phyloP scores from a whole-genome alignment of 2,797 vertebrate genomes.

The Phrynocephalus vlangalii region DNA sequence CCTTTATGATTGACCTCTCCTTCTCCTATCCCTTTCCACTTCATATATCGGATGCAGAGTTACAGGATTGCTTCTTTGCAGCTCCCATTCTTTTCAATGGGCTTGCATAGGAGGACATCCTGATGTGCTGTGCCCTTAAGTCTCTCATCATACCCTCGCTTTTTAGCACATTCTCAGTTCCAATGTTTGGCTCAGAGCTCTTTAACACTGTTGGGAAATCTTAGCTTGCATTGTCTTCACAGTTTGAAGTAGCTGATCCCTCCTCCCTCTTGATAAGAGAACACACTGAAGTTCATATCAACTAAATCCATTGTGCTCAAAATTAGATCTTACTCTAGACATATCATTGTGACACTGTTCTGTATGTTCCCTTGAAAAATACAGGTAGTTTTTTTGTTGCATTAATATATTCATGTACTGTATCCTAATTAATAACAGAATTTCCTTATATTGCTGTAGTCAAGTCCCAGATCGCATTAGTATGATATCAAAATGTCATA shows the following conservation, averaged over 20 bases:
- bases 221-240: conserved; percentile 75
- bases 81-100: conserved; percentile 9
- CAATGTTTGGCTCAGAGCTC: conserved; percentile 72
- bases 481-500: conserved; percentile 65
- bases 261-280: conserved; percentile 57
- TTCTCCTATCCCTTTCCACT: conserved; percentile 42
- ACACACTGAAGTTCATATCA: conserved; percentile 46
- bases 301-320: conserved; percentile 32
- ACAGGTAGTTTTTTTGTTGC: conserved; percentile 63
- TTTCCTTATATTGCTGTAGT: conserved; percentile 69
- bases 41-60: conserved; percentile 50
- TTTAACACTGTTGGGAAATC: conserved; percentile 66
- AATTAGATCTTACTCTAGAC: conserved; percentile 43
- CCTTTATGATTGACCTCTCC: conserved; percentile 29
- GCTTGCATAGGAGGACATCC: conserved; percentile 15
- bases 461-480: conserved; percentile 64
- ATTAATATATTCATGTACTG: conserved; percentile 58
- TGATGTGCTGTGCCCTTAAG: conserved; percentile 32
- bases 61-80: conserved; percentile 1
- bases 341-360: conserved; percentile 67
- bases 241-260: conserved; percentile 71
- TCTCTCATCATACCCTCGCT: conserved; percentile 61
- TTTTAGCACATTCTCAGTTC: conserved; percentile 75
- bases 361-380: conserved; percentile 71
- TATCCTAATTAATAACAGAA: conserved; percentile 67